Base-by-base conservation (phyloP, 2,888 invertebrate species). In the Furcula furcula region DNA sequence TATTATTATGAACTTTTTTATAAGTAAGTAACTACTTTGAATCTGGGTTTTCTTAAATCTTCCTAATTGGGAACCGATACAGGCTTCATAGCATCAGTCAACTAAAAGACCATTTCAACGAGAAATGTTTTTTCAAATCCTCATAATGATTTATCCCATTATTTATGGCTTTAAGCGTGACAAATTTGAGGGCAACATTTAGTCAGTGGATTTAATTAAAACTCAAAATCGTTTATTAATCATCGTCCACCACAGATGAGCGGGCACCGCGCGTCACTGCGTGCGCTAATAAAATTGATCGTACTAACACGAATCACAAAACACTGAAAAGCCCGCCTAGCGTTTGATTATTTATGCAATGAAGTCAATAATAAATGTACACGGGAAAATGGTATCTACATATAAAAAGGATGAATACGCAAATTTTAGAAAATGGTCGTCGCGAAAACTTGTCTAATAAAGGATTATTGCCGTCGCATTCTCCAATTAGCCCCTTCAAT, bases 251-350 rank as follows among this genome's bases (percentile, higher is more conserved):
- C 40, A 38, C 55, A 51, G 51, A 59, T 54, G 57, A 55, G 39
- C 34, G 43, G 46, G 38, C 45, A 44, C 46, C 39, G 30, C 52
- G 39, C 54, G 45, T 57, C 59, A 48, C 40, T 39, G 4, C 34
- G 54, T 39, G 4, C 34, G 54, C 55, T 41, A 74, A 69, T 69
- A 73, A n/a, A n/a, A 72, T 74, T 60, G 57, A 49, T 69, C 67
- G 44, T 63, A 48, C 61, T 57, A 55, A 50, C 56, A 44, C 47
- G 42, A 56, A 64, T 64, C 58, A 64, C 54, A 60, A 46, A 42
- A 36, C 39, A 51, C 34, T 32, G 31, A 40, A 54, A 40, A 51
- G 54, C 49, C 44, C 15, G 15, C 9, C 15, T 13, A 10, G n/a
- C n/a, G n/a, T n/a, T n/a, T n/a, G n/a, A n/a, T n/a, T n/a, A n/a